phyloP scores from a whole-genome alignment of 2,113 vertebrate genomes.

The Zapus hudsonius region DNA sequence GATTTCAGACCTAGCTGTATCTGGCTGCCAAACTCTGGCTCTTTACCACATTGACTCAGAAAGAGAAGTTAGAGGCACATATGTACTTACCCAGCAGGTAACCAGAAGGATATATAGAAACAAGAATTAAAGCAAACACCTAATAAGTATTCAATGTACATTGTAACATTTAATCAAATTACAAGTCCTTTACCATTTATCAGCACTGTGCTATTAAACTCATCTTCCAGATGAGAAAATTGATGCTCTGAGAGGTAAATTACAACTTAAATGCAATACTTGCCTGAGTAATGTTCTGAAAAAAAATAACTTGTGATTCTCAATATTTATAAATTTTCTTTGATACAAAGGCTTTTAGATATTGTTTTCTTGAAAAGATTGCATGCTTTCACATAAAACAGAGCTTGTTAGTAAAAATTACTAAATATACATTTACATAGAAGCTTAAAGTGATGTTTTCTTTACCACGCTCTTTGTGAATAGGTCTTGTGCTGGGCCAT shows the following conservation, averaged over 20 bases:
- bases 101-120: neutral
- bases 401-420: constrained; percentile 31
- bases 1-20: neutral
- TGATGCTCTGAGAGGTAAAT: constrained; percentile 2
- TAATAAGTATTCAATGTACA: neutral
- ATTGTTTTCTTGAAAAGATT: constrained; percentile 26
- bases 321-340: constrained; percentile 29
- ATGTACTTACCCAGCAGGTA: neutral
- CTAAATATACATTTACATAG: constrained; percentile 32
- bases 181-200: neutral
- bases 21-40: neutral
- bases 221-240: constrained; percentile 53
- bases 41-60: neutral
- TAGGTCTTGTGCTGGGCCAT: neutral
- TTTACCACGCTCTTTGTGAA: neutral
- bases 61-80: neutral
- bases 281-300: neutral
- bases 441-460: neutral
- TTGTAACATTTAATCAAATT: constrained; percentile 19
- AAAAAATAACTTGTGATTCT: neutral
- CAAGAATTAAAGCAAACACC: constrained; percentile 2
- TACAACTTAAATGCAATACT: neutral
- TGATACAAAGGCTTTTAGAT: constrained; percentile 28
- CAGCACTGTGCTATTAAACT: neutral
- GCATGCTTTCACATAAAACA: constrained; percentile 20